These are phyloP conservation scores for Habrosyne pyritoides DNA, from an alignment of 2,888 invertebrate species.

Conservation along the genomic window DNA sequence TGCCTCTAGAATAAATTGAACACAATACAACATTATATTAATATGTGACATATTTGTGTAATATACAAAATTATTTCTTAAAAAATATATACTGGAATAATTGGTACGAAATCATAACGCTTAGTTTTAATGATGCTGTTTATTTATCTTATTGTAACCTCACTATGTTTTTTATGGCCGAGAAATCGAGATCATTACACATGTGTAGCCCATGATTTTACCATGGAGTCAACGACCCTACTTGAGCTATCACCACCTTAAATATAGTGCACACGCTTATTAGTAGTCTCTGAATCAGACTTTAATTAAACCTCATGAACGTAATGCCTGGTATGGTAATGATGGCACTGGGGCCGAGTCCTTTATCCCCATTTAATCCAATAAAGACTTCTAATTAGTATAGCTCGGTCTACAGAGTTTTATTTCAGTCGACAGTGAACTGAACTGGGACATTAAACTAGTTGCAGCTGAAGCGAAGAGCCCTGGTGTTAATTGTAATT, in stretches of 20 bases:
- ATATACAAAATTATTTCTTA: no score
- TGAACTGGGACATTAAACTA: conserved; percentile 45
- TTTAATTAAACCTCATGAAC: background rate
- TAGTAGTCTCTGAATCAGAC: background rate
- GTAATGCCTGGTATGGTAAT: background rate
- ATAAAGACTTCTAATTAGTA: conserved; percentile 20
- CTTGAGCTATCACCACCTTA: background rate
- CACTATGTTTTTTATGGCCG: no score
- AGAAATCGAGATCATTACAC: no score
- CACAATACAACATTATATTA: no score
- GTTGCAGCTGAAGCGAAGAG: conserved; percentile 33
- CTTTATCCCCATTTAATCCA: background rate
- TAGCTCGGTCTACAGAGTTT: conserved; percentile 21
- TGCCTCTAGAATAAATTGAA: no score
- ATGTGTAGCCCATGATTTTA: no score
- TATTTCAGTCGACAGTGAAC: conserved; percentile 32
- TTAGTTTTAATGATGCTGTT: no score
- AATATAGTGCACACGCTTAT: background rate
- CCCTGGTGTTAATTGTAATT: conserved; percentile 44
- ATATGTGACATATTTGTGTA: no score
- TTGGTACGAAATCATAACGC: no score
- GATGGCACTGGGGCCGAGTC: background rate
- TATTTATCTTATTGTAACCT: no score
- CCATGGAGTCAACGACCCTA: no score
- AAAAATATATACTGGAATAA: no score